phyloP scores from a whole-genome alignment of 2,113 vertebrate species.

The Cyanoderma ruficeps region DNA sequence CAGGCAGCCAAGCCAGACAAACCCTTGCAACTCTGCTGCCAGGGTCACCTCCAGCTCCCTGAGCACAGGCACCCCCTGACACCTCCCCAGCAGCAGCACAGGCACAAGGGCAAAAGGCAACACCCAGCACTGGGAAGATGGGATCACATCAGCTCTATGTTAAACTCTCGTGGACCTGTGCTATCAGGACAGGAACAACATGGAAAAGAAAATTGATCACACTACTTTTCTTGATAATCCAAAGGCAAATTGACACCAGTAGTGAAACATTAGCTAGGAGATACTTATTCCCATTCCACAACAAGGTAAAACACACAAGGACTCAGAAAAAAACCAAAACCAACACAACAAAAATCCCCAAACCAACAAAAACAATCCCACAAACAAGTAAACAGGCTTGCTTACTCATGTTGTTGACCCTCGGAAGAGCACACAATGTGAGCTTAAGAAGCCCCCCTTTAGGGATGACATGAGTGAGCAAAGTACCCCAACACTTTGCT shows the following conservation, averaged over 20 bases:
- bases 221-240: background rate
- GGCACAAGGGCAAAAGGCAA: background rate
- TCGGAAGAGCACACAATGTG: rapidly evolving
- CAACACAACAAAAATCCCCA: background rate
- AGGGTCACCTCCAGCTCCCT: background rate
- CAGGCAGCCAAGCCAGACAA: background rate
- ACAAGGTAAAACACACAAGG: background rate
- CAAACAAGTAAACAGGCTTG: background rate
- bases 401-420: background rate
- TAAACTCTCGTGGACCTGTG: rapidly evolving
- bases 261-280: background rate
- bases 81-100: background rate
- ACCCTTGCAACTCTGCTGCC: background rate
- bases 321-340: background rate
- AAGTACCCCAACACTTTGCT: background rate
- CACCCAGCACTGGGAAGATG: rapidly evolving
- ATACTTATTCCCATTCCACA: background rate
- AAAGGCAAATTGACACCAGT: background rate
- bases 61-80: background rate
- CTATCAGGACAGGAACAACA: background rate
- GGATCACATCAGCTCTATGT: background rate
- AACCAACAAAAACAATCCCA: background rate
- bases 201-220: background rate
- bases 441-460: background rate
- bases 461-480: background rate